Evolutionary conservation across 2,888 invertebrate genomes (phyloP).

Genomic region (Hyalella azteca): DNA sequence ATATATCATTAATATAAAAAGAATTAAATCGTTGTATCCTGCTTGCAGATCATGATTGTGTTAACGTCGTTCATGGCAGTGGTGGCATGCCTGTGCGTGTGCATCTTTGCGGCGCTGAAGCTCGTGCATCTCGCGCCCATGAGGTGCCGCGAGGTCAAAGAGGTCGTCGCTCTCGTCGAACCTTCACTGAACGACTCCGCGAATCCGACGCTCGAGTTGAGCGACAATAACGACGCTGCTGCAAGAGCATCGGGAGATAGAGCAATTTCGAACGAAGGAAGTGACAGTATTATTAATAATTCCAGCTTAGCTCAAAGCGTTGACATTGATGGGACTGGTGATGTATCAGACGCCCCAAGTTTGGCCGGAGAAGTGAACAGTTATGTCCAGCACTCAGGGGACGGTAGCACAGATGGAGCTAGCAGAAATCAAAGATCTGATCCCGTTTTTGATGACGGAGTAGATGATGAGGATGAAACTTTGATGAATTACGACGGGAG

Average conservation of each 20-base stretch:
- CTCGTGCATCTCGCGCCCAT: conserved; percentile 49
- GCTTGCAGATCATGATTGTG: conserved; percentile 42
- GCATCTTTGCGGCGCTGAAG: conserved; percentile 54
- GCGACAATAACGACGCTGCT: no score
- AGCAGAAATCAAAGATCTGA: background rate
- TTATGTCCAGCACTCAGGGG: background rate
- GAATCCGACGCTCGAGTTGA: no score
- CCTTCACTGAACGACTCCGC: no score
- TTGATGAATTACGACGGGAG: conserved; percentile 10
- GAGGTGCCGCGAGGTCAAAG: conserved; percentile 43
- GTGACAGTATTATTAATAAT: background rate
- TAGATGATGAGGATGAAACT: conserved; percentile 45
- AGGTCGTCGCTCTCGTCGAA: conserved; percentile 10
- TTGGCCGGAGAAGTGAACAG: no score
- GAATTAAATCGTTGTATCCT: no score
- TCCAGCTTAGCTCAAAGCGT: background rate
- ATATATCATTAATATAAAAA: no score
- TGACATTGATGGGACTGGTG: background rate
- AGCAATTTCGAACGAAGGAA: no score
- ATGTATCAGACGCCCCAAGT: background rate
- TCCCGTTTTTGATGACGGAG: conserved; percentile 45
- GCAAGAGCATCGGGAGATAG: no score
- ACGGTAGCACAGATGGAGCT: background rate
- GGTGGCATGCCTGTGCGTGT: conserved; percentile 50
- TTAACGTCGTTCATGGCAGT: conserved; percentile 45